Percentiles rank a stretch among this genome's conserved stretches.
Evolutionary conservation across 2,797 vertebrate genomes (phyloP).

Genomic region (Mallotus villosus): DNA sequence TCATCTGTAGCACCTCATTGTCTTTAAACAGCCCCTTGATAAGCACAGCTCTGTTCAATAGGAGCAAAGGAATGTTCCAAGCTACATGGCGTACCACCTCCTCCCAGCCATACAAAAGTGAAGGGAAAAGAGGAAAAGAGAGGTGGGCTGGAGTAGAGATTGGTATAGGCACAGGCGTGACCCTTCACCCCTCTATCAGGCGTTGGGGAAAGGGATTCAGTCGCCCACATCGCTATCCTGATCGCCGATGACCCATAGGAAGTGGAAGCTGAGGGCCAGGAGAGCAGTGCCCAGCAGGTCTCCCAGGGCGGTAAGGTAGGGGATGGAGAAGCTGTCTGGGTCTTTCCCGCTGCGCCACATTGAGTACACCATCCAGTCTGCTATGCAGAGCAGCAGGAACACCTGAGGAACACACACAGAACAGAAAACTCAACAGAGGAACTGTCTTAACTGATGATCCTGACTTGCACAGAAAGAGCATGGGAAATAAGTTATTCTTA

Average conservation of each 20-base stretch:
- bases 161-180: slow-evolving; percentile 1
- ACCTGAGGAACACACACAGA: slow-evolving; percentile 72
- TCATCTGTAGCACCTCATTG: slow-evolving; percentile 9
- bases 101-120: no score
- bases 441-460: no score
- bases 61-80: slow-evolving; percentile 35
- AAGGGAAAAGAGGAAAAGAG: background rate
- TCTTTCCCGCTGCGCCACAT: slow-evolving; percentile 98
- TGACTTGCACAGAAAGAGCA: background rate
- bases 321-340: slow-evolving; percentile 96
- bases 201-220: slow-evolving; percentile 54
- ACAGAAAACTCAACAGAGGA: background rate
- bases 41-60: slow-evolving; percentile 20
- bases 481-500: background rate
- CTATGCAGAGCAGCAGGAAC: slow-evolving; percentile 85
- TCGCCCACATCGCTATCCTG: slow-evolving; percentile 95
- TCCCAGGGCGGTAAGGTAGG: slow-evolving; percentile 93
- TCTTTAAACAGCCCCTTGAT: slow-evolving; percentile 12
- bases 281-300: slow-evolving; percentile 94
- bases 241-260: slow-evolving; percentile 95
- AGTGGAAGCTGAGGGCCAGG: slow-evolving; percentile 91
- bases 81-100: background rate
- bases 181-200: background rate
- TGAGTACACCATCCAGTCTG: slow-evolving; percentile 97
- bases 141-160: background rate